Conservation (phyloP, 2,797 vertebrate species). For the Ctenosaura bakeri region DNA sequence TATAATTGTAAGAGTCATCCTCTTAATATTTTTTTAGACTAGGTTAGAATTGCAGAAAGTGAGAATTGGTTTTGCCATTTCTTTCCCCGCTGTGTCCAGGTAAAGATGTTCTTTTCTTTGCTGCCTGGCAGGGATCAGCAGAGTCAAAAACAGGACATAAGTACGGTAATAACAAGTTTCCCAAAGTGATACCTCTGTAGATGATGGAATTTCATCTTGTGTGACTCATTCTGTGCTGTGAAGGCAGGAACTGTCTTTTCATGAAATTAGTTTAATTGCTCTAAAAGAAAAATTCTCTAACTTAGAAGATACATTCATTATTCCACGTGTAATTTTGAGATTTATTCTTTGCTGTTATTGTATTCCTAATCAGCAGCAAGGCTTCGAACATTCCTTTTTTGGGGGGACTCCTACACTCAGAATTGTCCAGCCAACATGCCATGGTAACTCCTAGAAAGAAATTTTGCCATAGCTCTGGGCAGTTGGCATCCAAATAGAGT, state of each 20-base stretch:
- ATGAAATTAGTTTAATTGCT: neutral
- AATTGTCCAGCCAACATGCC: too few relatives aligned
- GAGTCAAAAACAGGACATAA: neutral
- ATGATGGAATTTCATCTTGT: neutral
- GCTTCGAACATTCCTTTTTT: too few relatives aligned
- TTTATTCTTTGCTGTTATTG: neutral
- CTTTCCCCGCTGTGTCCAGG: too few relatives aligned
- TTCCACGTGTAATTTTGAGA: neutral
- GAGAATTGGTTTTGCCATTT: neutral
- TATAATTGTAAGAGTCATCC: neutral
- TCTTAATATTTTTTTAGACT: too few relatives aligned
- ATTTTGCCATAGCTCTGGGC: neutral
- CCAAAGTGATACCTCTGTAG: neutral
- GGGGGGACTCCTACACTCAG: too few relatives aligned
- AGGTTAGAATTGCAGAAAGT: neutral
- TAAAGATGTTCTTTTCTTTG: too few relatives aligned
- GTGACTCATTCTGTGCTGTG: neutral
- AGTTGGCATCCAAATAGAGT: neutral
- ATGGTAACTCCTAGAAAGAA: too few relatives aligned
- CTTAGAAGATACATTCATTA: neutral
- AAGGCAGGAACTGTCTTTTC: neutral
- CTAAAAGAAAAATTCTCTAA: neutral
- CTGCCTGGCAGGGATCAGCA: too few relatives aligned
- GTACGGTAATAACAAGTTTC: neutral
- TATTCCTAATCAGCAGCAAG: neutral